Evolutionary conservation across 2,113 vertebrate genomes (phyloP).

Genomic region (Maccullochella peelii): DNA sequence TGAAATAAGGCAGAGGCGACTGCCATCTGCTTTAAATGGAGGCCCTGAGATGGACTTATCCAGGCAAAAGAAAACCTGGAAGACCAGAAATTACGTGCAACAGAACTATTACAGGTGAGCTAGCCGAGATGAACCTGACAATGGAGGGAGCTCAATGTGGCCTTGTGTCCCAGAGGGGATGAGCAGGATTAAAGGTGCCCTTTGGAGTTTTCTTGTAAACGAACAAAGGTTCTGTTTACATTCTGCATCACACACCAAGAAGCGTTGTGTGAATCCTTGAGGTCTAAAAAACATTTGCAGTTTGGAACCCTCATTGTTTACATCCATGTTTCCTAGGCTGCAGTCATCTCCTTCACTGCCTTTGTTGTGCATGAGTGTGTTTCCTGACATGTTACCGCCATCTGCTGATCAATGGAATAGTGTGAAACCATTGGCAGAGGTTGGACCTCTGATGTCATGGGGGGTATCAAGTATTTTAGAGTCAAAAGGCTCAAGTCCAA

Average conservation of each 20-base stretch:
- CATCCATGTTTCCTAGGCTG: neutral
- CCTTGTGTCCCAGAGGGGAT: neutral
- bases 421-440: neutral
- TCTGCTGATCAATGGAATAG: neutral
- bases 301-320: too few species aligned
- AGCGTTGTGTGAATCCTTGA: too few species aligned
- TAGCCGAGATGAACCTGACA: too few species aligned
- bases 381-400: neutral
- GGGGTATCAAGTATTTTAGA: too few species aligned
- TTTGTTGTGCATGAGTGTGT: neutral
- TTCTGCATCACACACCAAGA: neutral
- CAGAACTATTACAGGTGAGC: neutral
- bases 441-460: too few species aligned
- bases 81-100: too few species aligned
- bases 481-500: too few species aligned
- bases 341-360: neutral
- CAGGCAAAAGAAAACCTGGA: neutral
- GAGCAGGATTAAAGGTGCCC: too few species aligned
- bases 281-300: too few species aligned
- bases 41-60: neutral
- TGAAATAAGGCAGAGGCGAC: neutral
- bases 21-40: too few species aligned
- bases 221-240: too few species aligned
- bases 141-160: neutral
- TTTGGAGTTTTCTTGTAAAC: too few species aligned